Percentiles rank a stretch among this genome's conserved stretches.
These are phyloP conservation scores for Drosophila putrida DNA, from an alignment of 2,888 invertebrate genomes.

Conservation along the genomic window DNA sequence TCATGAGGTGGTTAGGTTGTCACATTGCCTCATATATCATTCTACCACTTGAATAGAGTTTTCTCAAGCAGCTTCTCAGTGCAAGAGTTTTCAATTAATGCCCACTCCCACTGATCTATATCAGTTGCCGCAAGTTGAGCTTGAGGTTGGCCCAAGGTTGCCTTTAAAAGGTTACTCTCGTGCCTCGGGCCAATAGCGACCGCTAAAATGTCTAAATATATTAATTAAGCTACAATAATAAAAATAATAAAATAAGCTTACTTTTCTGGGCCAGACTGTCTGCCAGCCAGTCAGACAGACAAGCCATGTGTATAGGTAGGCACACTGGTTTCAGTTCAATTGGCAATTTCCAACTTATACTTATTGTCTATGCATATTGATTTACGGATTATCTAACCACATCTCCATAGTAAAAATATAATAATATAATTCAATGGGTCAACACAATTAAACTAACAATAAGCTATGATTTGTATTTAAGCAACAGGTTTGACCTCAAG, in stretches of 20 bases:
- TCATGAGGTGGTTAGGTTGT: neutral
- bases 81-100: slow-evolving; percentile 67
- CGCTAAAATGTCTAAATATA: slow-evolving; percentile 74
- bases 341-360: slow-evolving; percentile 19
- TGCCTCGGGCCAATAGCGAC: slow-evolving; percentile 58
- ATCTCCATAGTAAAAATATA: slow-evolving; percentile 4
- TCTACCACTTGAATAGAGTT: slow-evolving; percentile 9
- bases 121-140: slow-evolving; percentile 47
- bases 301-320: slow-evolving; percentile 1
- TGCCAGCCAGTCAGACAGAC: slow-evolving; percentile 7
- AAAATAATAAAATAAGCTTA: slow-evolving; percentile 53
- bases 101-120: slow-evolving; percentile 74
- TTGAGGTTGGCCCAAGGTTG: slow-evolving; percentile 54
- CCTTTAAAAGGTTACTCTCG: slow-evolving; percentile 65
- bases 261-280: slow-evolving; percentile 31
- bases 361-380: slow-evolving; percentile 11
- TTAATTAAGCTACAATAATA: slow-evolving; percentile 72
- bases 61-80: slow-evolving; percentile 5
- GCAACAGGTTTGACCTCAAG: slow-evolving; percentile 6
- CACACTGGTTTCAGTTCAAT: slow-evolving; percentile 59
- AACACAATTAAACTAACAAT: slow-evolving; percentile 19
- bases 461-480: slow-evolving; percentile 1
- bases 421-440: slow-evolving; percentile 38
- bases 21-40: slow-evolving; percentile 3
- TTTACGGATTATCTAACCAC: slow-evolving; percentile 5